These are phyloP conservation scores for Amphipyra tragopoginis DNA, from an alignment of 2,888 invertebrate genomes.

Conservation along the genomic window DNA sequence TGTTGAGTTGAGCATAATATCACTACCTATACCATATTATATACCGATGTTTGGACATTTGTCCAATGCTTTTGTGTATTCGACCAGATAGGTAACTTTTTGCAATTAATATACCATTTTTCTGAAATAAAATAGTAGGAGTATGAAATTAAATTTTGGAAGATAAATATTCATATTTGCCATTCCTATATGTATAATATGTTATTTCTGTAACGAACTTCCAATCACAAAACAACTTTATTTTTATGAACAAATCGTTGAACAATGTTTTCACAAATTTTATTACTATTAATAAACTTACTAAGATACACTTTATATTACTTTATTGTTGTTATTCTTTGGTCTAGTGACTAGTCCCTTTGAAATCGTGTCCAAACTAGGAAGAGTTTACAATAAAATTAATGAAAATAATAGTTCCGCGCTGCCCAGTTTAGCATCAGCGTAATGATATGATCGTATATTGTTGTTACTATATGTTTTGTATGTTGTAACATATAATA, in stretches of 20 bases:
- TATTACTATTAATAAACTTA: conserved; percentile 15
- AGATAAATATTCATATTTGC: neutral
- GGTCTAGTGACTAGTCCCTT: conserved; percentile 47
- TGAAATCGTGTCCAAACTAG: conserved; percentile 44
- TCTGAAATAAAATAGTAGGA: too few relatives aligned
- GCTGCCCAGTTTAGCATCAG: conserved; percentile 33
- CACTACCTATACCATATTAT: too few relatives aligned
- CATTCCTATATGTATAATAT: neutral
- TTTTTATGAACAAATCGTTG: conserved; percentile 31
- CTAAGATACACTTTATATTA: conserved; percentile 24
- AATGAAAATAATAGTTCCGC: conserved; percentile 38
- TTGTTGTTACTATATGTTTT: conserved; percentile 78
- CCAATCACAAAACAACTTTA: conserved; percentile 17
- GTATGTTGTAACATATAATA: conserved; percentile 77
- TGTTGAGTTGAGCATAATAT: too few relatives aligned
- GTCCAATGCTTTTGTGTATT: too few relatives aligned
- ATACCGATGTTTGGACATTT: too few relatives aligned
- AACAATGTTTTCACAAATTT: conserved; percentile 33
- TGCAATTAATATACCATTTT: too few relatives aligned
- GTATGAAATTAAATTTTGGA: too few relatives aligned
- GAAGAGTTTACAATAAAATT: conserved; percentile 37
- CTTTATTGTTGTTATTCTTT: conserved; percentile 32
- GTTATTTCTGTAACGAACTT: conserved; percentile 25
- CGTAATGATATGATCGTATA: conserved; percentile 54
- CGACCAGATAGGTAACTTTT: too few relatives aligned